phyloP scores from a whole-genome alignment of 2,113 vertebrate species.

The Silurus meridionalis region DNA sequence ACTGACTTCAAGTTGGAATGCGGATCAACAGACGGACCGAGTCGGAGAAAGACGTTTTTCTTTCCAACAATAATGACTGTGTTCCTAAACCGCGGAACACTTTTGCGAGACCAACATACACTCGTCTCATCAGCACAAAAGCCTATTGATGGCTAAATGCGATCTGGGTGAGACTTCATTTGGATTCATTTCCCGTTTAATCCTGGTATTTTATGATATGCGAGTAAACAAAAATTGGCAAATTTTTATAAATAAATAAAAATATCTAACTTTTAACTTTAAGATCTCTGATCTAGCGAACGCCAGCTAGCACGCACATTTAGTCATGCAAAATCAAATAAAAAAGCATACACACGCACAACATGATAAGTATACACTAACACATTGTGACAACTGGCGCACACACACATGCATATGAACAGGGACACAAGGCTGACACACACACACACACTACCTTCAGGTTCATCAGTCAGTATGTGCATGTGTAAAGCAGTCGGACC shows the following conservation, averaged over 20 bases:
- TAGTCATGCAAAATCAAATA: not conserved
- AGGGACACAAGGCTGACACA: not conserved
- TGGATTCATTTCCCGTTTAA: not conserved
- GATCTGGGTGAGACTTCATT: not conserved
- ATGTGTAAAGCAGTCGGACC: not conserved
- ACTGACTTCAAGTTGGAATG: conserved; percentile 1
- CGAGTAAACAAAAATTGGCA: not conserved
- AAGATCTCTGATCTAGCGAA: conserved; percentile 56
- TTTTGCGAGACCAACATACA: not conserved
- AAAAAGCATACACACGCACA: not conserved
- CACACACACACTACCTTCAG: conserved; percentile 76
- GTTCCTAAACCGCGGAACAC: conserved; percentile 1
- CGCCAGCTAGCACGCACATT: not conserved
- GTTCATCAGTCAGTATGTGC: conserved; percentile 71
- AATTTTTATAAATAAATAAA: no score
- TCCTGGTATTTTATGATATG: not conserved
- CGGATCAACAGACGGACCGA: not conserved
- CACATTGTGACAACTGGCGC: no score
- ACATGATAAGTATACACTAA: not conserved
- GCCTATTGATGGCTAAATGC: not conserved
- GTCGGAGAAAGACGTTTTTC: not conserved
- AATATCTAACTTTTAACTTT: not conserved
- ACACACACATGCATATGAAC: not conserved
- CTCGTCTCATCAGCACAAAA: not conserved
- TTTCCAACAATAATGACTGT: not conserved